Percentiles rank a stretch among this genome's conserved stretches.
Evolutionary conservation across 2,888 invertebrate species (phyloP).

Genomic region (Cheilosia variabilis): DNA sequence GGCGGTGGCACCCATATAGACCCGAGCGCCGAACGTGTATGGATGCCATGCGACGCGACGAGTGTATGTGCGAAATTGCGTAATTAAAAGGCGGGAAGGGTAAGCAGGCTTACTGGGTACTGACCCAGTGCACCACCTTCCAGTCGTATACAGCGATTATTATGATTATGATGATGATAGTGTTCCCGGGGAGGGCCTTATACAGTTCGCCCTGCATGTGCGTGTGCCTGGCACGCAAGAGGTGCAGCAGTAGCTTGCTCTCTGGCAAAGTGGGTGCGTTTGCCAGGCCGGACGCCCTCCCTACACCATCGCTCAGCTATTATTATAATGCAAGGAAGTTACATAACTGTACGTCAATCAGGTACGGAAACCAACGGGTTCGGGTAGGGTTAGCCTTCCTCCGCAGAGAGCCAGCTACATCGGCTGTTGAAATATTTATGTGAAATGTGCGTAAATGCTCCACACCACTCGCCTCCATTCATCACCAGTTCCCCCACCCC

Average conservation of each 20-base stretch:
- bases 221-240: constrained; percentile 60
- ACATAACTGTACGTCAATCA: constrained; percentile 75
- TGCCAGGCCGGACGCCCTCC: constrained; percentile 29
- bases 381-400: constrained; percentile 32
- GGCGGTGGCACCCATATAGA: constrained; percentile 55
- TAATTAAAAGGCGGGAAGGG: constrained; percentile 71
- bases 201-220: constrained; percentile 46
- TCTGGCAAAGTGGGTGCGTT: constrained; percentile 68
- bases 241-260: constrained; percentile 55
- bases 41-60: not conserved
- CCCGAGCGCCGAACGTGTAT: constrained; percentile 10
- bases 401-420: constrained; percentile 22
- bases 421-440: constrained; percentile 69
- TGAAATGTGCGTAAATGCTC: constrained; percentile 73
- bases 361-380: constrained; percentile 69
- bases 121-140: constrained; percentile 54
- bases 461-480: constrained; percentile 37
- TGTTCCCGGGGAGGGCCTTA: constrained; percentile 63
- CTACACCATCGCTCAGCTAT: constrained; percentile 35
- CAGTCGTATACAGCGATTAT: constrained; percentile 60
- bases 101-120: constrained; percentile 43
- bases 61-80: constrained; percentile 63
- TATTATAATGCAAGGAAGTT: constrained; percentile 74
- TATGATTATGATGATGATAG: constrained; percentile 74
- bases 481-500: constrained; percentile 8